These are phyloP conservation scores for Synodontis membranacea DNA, from an alignment of 2,113 vertebrate genomes.

Conservation along the genomic window DNA sequence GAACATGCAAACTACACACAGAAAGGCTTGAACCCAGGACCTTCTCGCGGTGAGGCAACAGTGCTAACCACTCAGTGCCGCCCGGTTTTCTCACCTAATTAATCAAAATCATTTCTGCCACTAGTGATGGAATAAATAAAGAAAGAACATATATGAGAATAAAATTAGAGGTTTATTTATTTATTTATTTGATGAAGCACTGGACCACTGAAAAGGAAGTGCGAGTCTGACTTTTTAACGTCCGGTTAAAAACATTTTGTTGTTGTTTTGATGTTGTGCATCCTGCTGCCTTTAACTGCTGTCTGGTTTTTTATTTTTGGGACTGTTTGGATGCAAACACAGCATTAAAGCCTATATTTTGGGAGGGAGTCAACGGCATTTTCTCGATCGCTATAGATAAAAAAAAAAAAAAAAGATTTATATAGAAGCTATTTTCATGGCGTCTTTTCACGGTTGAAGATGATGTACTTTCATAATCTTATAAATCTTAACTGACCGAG, in stretches of 20 bases:
- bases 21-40: no score
- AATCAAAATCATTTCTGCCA: background rate
- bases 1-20: no score
- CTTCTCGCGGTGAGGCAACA: no score
- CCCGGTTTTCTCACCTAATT: background rate
- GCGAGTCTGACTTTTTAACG: background rate
- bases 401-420: background rate
- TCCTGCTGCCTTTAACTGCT: constrained; percentile 24
- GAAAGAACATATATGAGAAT: background rate
- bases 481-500: background rate
- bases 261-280: background rate
- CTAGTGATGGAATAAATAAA: background rate
- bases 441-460: background rate
- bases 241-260: background rate
- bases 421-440: background rate
- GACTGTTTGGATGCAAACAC: background rate
- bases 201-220: background rate
- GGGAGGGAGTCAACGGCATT: background rate
- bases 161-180: background rate
- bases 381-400: background rate
- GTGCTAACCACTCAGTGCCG: no score
- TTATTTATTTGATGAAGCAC: constrained; percentile 27
- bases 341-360: background rate
- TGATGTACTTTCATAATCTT: background rate
- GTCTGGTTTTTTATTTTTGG: background rate